Conservation (phyloP, 2,888 invertebrate genomes). For the Drosophila mimetica region DNA sequence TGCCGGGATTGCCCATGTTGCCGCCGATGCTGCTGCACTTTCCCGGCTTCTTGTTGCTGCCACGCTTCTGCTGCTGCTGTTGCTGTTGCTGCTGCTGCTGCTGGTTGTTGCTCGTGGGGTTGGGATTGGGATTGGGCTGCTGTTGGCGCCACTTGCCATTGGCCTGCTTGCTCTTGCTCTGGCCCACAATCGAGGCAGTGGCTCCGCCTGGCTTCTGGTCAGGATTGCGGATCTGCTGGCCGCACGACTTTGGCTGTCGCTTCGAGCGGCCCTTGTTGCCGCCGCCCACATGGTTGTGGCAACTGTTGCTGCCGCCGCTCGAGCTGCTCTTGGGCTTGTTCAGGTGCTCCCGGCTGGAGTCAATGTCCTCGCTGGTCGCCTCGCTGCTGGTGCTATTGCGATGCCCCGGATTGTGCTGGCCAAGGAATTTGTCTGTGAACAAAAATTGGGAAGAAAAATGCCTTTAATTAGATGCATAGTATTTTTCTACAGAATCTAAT, state of each 20-base stretch:
- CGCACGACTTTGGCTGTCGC: conserved; percentile 50
- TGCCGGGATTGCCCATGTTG: conserved; percentile 15
- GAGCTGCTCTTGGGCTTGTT: conserved; percentile 54
- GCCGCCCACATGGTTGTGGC: conserved; percentile 9
- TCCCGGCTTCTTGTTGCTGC: conserved; percentile 8
- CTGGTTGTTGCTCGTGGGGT: background rate
- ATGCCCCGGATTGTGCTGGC: conserved; percentile 76
- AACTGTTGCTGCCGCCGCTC: conserved; percentile 11
- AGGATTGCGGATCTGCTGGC: conserved; percentile 16
- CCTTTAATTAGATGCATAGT: too few relatives aligned
- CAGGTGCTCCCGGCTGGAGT: conserved; percentile 78
- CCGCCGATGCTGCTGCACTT: conserved; percentile 5
- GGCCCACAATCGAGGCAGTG: background rate
- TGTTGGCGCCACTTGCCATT: conserved; percentile 51
- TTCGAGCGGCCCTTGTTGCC: conserved; percentile 57
- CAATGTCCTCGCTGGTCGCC: conserved; percentile 75
- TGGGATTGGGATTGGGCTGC: conserved; percentile 22
- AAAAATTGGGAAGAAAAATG: background rate
- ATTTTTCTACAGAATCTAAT: too few relatives aligned
- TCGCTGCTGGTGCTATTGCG: conserved; percentile 81
- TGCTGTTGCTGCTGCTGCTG: conserved; percentile 27
- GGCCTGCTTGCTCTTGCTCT: conserved; percentile 39
- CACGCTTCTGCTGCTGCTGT: conserved; percentile 15
- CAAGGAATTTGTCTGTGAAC: conserved; percentile 61
- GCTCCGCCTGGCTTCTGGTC: conserved; percentile 13